Conservation (phyloP, 2,113 vertebrate species). For the Garra rufa region DNA sequence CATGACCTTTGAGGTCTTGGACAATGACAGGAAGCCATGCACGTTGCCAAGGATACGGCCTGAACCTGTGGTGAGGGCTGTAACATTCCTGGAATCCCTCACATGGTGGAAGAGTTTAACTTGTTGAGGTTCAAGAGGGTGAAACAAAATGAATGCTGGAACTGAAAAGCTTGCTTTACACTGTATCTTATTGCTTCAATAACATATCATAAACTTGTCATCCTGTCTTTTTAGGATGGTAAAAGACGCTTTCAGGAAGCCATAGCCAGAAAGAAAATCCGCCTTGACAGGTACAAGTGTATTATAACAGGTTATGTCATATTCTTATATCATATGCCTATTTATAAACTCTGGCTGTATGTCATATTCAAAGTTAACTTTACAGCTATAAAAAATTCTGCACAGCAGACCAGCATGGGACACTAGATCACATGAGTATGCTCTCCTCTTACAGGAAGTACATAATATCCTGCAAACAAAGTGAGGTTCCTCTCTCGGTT, state of each 20-base stretch:
- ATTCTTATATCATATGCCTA: slow-evolving; percentile 1
- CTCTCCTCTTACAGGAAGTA: slow-evolving; percentile 83
- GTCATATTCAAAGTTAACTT: neutral
- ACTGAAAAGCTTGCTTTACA: neutral
- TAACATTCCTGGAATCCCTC: neutral
- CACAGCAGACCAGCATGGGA: neutral
- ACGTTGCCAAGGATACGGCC: slow-evolving; percentile 85
- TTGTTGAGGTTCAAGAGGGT: neutral
- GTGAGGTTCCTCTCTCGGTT: slow-evolving; percentile 88
- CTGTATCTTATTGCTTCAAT: neutral
- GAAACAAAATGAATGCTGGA: neutral
- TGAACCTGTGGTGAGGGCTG: slow-evolving; percentile 82
- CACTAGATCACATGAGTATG: slow-evolving; percentile 13
- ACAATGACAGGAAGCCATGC: slow-evolving; percentile 78
- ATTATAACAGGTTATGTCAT: slow-evolving; percentile 29
- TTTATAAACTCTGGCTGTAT: neutral
- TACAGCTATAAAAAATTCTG: neutral
- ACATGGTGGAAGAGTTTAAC: slow-evolving; percentile 5
- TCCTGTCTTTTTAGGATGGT: slow-evolving; percentile 81
- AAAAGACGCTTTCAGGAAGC: slow-evolving; percentile 91
- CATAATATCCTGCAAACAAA: slow-evolving; percentile 88
- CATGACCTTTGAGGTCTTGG: slow-evolving; percentile 94
- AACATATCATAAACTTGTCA: neutral
- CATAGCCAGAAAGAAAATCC: slow-evolving; percentile 90
- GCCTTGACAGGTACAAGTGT: slow-evolving; percentile 83